These are phyloP conservation scores for Cremastinae sp. DNA, from an alignment of 2,888 invertebrate species.

Conservation along the genomic window DNA sequence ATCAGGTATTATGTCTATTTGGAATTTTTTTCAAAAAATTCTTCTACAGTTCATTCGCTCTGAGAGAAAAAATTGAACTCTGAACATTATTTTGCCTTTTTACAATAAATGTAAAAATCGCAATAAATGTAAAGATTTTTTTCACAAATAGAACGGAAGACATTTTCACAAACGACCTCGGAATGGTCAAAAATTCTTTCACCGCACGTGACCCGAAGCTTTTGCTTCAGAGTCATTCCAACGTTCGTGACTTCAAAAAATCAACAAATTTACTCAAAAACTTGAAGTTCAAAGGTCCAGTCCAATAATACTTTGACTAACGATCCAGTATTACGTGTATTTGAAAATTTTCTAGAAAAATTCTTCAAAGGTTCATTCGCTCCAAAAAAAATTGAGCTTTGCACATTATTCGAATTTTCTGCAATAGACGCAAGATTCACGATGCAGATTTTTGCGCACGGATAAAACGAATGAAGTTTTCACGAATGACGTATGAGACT, in stretches of 20 bases:
- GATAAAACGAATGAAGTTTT: slow-evolving; percentile 31
- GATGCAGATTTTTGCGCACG: not conserved
- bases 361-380: no score
- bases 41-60: no score
- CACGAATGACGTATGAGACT: slow-evolving; percentile 9
- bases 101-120: no score
- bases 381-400: not conserved
- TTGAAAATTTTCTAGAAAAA: no score
- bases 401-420: not conserved
- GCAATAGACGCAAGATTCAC: slow-evolving; percentile 7
- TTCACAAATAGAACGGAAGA: no score
- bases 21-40: no score
- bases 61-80: no score
- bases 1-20: slow-evolving; percentile 52
- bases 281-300: slow-evolving; percentile 39
- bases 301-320: slow-evolving; percentile 57
- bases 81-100: no score
- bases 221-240: slow-evolving; percentile 18
- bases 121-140: no score
- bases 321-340: no score
- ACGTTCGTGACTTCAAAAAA: not conserved
- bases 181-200: slow-evolving; percentile 45
- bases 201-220: slow-evolving; percentile 41
- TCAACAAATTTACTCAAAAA: not conserved
- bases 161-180: slow-evolving; percentile 4